Percentiles rank a stretch among this genome's conserved stretches.
Evolutionary conservation across 2,113 vertebrate genomes (phyloP).

Genomic region (Sardina pilchardus): DNA sequence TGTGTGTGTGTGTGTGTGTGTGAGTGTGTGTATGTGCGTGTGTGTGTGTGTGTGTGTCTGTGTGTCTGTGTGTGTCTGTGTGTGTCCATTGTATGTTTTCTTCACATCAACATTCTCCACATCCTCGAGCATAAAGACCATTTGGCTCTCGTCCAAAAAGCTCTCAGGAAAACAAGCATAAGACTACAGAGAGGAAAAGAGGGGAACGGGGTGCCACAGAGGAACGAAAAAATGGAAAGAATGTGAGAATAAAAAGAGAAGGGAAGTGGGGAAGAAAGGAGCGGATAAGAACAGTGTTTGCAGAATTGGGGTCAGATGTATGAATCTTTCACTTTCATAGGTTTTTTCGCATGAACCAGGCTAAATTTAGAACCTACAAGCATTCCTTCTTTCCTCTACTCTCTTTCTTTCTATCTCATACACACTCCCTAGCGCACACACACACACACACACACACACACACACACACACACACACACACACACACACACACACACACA

Average conservation of each 20-base stretch:
- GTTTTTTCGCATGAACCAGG: conserved; percentile 41
- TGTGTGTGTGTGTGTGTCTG: background rate
- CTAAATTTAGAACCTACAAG: conserved; percentile 46
- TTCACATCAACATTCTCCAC: conserved; percentile 17
- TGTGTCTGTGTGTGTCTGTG: background rate
- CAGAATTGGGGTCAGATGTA: conserved; percentile 46
- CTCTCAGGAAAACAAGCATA: conserved; percentile 37
- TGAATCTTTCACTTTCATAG: conserved; percentile 48
- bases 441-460: conserved; percentile 10
- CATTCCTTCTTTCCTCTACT: background rate
- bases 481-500: conserved; percentile 29
- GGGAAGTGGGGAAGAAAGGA: conserved; percentile 30
- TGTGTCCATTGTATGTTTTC: conserved; percentile 20
- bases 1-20: background rate
- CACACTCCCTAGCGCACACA: background rate
- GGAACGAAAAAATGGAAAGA: conserved; percentile 3
- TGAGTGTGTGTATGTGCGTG: background rate
- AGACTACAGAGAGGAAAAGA: conserved; percentile 1
- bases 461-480: conserved; percentile 25
- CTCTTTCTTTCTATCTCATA: conserved; percentile 11
- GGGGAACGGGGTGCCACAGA: conserved; percentile 23
- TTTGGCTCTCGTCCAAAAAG: conserved; percentile 45
- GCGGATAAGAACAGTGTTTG: conserved; percentile 45
- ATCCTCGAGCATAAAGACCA: conserved; percentile 43
- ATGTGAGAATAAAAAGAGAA: conserved; percentile 21